Evolutionary conservation across 1,140 invertebrate genomes (phyloP).

Genomic region (Oedothorax gibbosus): DNA sequence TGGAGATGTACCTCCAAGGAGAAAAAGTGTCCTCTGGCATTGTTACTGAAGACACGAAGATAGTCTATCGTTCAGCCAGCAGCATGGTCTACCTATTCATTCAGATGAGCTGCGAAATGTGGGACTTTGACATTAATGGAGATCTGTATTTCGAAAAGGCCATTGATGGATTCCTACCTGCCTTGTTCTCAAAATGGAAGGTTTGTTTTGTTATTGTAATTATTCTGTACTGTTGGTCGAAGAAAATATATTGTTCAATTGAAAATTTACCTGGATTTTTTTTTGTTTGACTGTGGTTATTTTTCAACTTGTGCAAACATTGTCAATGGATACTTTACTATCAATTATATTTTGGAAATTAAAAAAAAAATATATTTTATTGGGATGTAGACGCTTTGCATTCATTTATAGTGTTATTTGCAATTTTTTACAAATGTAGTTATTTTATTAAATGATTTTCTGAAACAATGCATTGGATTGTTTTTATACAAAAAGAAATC

Average conservation of each 20-base stretch:
- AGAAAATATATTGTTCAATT: no score
- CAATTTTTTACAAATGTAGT: no score
- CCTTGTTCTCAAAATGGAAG: slow-evolving; percentile 99
- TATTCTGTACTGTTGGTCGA: no score
- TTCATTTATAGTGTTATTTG: no score
- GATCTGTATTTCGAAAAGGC: slow-evolving; percentile 89
- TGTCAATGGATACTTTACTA: no score
- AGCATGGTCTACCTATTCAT: slow-evolving; percentile 97
- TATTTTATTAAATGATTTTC: no score
- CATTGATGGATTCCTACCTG: slow-evolving; percentile 94
- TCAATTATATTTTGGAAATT: no score
- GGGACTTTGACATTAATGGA: slow-evolving; percentile 99
- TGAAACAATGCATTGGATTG: no score
- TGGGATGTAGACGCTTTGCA: no score
- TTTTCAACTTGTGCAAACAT: no score
- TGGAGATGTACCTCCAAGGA: slow-evolving; percentile 96
- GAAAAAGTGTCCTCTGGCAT: slow-evolving; percentile 94
- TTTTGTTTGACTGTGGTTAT: background rate
- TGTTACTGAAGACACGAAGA: slow-evolving; percentile 93
- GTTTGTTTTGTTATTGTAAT: slow-evolving; percentile 66
- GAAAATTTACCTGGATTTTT: background rate
- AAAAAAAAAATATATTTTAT: no score
- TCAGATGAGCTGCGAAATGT: slow-evolving; percentile 99
- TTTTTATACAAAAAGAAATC: no score
- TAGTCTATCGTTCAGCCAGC: slow-evolving; percentile 96